Evolutionary conservation across 1,140 invertebrate species (phyloP), one percentile per base, ranked within the genome.

Genomic region (Apis laboriosa): DNA sequence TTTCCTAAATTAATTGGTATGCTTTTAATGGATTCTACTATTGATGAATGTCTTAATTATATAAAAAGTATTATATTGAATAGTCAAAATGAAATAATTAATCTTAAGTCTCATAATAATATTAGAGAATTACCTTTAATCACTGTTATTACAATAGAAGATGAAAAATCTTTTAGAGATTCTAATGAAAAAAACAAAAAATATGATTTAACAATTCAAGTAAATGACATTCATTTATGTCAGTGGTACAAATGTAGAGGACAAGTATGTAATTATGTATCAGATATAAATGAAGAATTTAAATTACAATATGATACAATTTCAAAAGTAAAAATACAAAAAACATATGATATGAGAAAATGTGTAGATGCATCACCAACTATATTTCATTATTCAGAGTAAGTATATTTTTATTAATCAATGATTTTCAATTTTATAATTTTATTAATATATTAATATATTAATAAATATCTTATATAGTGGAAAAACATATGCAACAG

Each of bases 291-390:
- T n/a, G 64, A 75, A 21, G 34, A 21, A 56, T 75, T 11, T 21
- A 49, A 77, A 77, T 76, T 17, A 61, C 71, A 74, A 78, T 28
- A 75, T 17, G 24, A 79, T 77, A 24, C 60, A 80, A 72, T 86
- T 66, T 81, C 82, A 13, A 88, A 73, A 61, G 81, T 91, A 77
- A 24, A 75, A 49, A 56, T 91, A 83, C n/a, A 92, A 84, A 89
- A 90, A 92, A 63, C 77, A 61, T 95, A 94, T 91, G 91, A 97
- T 92, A 95, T 97, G 71, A 93, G 95, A 73, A 97, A 97, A 91
- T 97, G 97, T 94, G 95, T 97, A 34, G 97, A 97, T 95, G 95
- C 96, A 68, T 95, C 96, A 43, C 96, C 96, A 24, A 93, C 95
- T 77, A 78, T 96, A 81, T 95, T 95, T 86, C 74, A 93, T 85